Base-by-base conservation (phyloP, 2,888 invertebrate genomes). In the Dryadula phaetusa region DNA sequence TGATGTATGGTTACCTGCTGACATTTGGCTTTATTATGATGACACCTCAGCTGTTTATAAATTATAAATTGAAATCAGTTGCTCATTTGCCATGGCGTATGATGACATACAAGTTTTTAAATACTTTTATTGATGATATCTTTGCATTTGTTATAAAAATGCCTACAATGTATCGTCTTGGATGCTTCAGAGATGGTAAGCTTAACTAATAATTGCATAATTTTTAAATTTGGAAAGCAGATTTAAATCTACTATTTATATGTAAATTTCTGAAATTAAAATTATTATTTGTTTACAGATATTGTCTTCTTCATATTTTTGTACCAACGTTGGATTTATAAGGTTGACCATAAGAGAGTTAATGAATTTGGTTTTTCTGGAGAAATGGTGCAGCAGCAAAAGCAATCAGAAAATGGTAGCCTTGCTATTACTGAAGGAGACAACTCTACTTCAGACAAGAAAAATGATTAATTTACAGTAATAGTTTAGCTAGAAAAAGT, bases 11-110 rank as follows among this genome's bases (percentile, higher is more conserved):
- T 64, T 99, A 99, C 88, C 94, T 99, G 67, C 93, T 99, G 68
- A 99, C 99, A 1, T 99, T 99, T 86, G 99, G 99, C 70, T 99
- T 99, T 86, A 99, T 99, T 67, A 98, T 99, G 98, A 99, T 99
- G 99, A 99, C 99, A n/a, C 99, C 99, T 6, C 99, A 99, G 88
- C 92, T 99, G 71, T 99, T 99, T 84, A 99, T 99, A 77, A 99
- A 99, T 93, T 99, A 99, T 92, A 99, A 99, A 89, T 88, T 99
- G 77, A 99, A 99, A 85, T 99, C 99, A 18, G 99, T 99, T 1
- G 99, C 99, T 10, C 99, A 99, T 93, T 94, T 99, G 77, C 99
- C 99, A 4, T 99, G 99, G 99, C 95, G 99, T 70, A 99, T 99
- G 99, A 95, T 99, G 95, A 99, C 99, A 10, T 99, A 99, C 88